Base-by-base conservation (phyloP, 2,888 invertebrate species). In the Cephalotes varians region DNA sequence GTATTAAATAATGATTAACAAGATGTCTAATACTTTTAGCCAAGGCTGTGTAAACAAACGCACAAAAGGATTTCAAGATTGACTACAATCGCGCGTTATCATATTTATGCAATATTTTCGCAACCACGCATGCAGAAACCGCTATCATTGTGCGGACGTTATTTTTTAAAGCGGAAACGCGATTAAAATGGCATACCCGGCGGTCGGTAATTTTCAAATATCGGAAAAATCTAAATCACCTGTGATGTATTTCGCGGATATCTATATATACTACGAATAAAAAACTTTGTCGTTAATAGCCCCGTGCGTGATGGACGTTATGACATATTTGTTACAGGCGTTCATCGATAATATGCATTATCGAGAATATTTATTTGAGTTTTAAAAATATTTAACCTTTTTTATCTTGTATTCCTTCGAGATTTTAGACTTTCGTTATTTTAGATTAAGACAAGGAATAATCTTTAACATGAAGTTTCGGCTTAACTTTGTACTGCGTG, bases 241-340 rank as follows among this genome's bases (percentile, higher is more conserved):
- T 49, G 25, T 76, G 25, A 76, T 51, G 37, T 76, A 65, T 76
- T 76, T 76, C 37, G 4, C 37, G 37, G 34, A 51, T 76, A 62
- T 7, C n/a, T 58, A 28, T 49, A 12, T 34, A 21, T n/a, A 49
- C 34, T 34, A 37, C n/a, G 34, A 15, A 12, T 58, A 76, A 65
- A 64, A 65, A 51, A 40, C 28, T 56, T 18, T 12, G 40, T 18
- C 56, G n/a, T 40, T 56, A 28, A 40, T 72, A 54, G 10, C n/a
- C 18, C 9, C 25, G 9, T 21, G 21, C 31, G 49, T 69, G 49
- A 51, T 51, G 34, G 69, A 72, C 54, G 72, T 40, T n/a, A 28
- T 4, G 54, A 40, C 56, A 15, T 21, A 40, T 28, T 25, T 40
- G 65, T n/a, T 37, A n/a, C 34, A n/a, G 15, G 37, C 25, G 1